phyloP scores from a whole-genome alignment of 2,113 vertebrate genomes.

The Corynorhinus townsendii region DNA sequence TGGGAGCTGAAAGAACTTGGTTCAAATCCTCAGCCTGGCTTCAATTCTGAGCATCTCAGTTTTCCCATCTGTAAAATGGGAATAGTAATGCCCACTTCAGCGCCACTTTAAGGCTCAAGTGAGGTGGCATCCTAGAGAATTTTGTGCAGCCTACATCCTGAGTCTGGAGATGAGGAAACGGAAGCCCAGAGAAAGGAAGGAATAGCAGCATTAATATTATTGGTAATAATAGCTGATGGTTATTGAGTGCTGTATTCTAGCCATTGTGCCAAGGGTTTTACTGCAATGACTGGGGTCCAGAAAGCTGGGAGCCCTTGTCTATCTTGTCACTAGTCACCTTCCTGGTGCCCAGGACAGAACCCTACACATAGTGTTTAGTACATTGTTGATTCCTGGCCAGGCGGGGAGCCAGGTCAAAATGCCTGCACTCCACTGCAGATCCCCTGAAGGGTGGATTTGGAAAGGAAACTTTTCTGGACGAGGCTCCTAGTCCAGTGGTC shows the following conservation, averaged over 20 bases:
- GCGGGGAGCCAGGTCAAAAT: background rate
- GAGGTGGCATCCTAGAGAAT: background rate
- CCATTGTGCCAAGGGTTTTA: background rate
- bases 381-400: background rate
- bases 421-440: too few relatives aligned
- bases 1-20: background rate
- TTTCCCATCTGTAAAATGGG: constrained; percentile 8
- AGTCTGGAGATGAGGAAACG: background rate
- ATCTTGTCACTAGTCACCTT: background rate
- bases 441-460: background rate
- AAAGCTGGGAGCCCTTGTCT: background rate
- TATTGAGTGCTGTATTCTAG: background rate
- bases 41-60: background rate
- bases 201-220: background rate
- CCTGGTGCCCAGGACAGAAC: background rate
- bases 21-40: background rate
- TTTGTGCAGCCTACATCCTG: background rate
- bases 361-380: background rate
- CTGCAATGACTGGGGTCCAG: background rate
- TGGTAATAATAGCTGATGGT: background rate
- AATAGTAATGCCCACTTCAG: background rate
- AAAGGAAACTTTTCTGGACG: background rate
- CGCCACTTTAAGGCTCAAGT: background rate
- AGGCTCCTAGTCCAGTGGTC: background rate
- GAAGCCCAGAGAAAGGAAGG: background rate